Base-by-base conservation (phyloP, 2,797 vertebrate species). In the Tokudaia tokunoshimensis region DNA sequence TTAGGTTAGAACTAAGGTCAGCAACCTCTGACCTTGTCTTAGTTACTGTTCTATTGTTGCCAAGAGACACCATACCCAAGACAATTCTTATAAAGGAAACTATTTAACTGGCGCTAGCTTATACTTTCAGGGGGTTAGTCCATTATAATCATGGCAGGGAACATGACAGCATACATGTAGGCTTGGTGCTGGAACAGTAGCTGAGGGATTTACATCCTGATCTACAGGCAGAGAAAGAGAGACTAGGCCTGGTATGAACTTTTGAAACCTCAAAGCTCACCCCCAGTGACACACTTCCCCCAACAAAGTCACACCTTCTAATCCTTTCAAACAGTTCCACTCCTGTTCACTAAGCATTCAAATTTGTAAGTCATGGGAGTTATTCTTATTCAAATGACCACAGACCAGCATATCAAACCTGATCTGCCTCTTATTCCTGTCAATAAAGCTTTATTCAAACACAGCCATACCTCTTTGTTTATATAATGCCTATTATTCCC, bases 381-480 rank as follows among this genome's bases (percentile, higher is more conserved):
- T 6, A 0, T 50, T 50, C 61, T 34, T 50, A 65, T 85, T 86
- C 83, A 86, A 37, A 86, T 13, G 63, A 52, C 44, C 19, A 52
- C 12, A 67, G 44, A 85, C 34, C 41, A 81, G 13, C 17, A 61
- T 61, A 31, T 79, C 94, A 96, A 82, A 72, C 88, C 94, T 94
- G 15, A 72, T 47, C 78, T 44, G 17, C 88, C 78, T 15, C 15
- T 72, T 87, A 29, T 24, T 44, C 47, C 31, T n/a, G 6, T 91
- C 75, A 94, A 41, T 94, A 94, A 94, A 76, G 13, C 34, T 93
- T 80, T 65, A 94, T 55, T 41, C 34, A 52, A 89, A 76, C n/a
- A 50, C 8, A 59, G 26, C 34, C 37, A 74, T 17, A 5, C 15
- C 2, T 78, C 47, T 67, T 70, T 79, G 15, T 61, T 93, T 87